These are phyloP conservation scores for Monochamus saltuarius DNA, from an alignment of 1,140 invertebrate genomes.

Conservation along the genomic window DNA sequence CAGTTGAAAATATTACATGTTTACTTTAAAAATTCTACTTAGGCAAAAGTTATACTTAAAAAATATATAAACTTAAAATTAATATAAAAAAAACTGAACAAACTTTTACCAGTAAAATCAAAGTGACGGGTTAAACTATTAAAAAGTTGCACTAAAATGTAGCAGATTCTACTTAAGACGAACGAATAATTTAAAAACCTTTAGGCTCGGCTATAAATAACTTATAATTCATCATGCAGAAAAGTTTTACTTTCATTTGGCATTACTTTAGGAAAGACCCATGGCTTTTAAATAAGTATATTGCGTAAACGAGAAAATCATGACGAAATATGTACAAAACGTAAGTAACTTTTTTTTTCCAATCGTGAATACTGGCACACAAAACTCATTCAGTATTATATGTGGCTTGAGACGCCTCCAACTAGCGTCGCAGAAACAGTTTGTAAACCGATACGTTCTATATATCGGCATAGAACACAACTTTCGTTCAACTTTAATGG, in stretches of 20 bases:
- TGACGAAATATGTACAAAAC: conserved; percentile 10
- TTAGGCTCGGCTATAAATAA: neutral
- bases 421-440: no score
- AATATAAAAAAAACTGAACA: conserved; percentile 15
- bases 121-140: neutral
- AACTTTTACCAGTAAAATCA: conserved; percentile 5
- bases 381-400: conserved; percentile 13
- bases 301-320: conserved; percentile 4
- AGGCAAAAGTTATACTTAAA: conserved; percentile 33
- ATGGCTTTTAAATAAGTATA: conserved; percentile 21
- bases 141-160: conserved; percentile 1
- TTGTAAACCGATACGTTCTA: no score
- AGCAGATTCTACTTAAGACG: neutral
- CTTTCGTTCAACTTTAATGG: no score
- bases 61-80: conserved; percentile 35
- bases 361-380: conserved; percentile 28
- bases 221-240: conserved; percentile 2
- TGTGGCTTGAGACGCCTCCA: conserved; percentile 12
- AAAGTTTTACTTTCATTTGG: conserved; percentile 16
- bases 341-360: conserved; percentile 22
- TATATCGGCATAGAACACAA: no score
- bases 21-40: conserved; percentile 38
- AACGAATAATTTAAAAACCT: conserved; percentile 5
- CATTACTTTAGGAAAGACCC: conserved; percentile 23
- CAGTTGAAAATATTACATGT: conserved; percentile 38